phyloP scores from a whole-genome alignment of 2,113 vertebrate genomes.

The Calypte anna region DNA sequence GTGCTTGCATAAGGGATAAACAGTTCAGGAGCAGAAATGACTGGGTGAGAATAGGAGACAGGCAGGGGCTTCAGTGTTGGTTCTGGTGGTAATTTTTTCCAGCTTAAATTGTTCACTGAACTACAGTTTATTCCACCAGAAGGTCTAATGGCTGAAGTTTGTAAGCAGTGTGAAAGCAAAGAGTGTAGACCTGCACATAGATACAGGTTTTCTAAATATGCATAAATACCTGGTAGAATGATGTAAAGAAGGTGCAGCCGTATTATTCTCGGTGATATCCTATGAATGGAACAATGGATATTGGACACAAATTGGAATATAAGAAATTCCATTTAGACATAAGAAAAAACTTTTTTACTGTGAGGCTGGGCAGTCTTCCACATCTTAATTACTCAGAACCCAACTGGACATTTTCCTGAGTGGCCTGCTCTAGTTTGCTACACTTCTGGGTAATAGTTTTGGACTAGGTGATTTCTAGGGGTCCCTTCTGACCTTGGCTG shows the following conservation, averaged over 20 bases:
- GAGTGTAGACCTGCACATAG: background rate
- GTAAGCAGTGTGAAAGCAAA: background rate
- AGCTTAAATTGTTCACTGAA: background rate
- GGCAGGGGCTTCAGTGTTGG: background rate
- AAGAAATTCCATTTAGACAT: background rate
- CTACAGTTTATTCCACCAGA: background rate
- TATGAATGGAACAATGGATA: background rate
- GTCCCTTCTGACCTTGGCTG: background rate
- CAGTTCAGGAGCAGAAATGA: background rate
- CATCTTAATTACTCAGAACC: background rate
- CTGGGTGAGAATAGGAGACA: background rate
- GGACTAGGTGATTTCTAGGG: background rate
- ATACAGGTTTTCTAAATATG: background rate
- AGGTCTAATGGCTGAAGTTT: background rate
- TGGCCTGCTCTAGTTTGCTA: background rate
- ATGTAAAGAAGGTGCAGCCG: background rate
- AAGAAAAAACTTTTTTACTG: background rate
- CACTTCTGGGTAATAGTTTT: background rate
- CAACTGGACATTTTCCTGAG: background rate
- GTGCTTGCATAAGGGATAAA: background rate
- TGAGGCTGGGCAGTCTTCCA: background rate
- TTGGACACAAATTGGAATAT: background rate
- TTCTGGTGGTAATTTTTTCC: background rate
- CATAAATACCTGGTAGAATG: background rate
- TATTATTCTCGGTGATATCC: background rate